Evolutionary conservation across 2,888 invertebrate genomes (phyloP).

Genomic region (Caenorhabditis japonica): DNA sequence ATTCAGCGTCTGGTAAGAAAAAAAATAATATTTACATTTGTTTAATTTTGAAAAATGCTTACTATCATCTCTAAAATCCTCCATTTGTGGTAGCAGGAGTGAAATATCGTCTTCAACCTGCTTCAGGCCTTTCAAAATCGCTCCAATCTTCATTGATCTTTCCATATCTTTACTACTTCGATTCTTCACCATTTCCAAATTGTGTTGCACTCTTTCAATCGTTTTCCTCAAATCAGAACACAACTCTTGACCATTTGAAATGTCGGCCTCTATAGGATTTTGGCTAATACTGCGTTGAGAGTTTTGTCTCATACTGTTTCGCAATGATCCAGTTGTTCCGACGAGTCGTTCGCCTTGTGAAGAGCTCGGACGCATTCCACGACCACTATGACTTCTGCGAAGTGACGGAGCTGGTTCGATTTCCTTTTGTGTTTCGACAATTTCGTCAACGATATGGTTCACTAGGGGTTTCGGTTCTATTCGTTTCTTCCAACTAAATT

Average conservation of each 20-base stretch:
- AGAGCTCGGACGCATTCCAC: constrained; percentile 37
- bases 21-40: neutral
- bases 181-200: constrained; percentile 64
- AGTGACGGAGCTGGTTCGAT: constrained; percentile 12
- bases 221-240: constrained; percentile 59
- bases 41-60: constrained; percentile 8
- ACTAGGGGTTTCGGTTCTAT: constrained; percentile 5
- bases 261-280: constrained; percentile 52
- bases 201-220: constrained; percentile 56
- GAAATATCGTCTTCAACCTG: constrained; percentile 38
- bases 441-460: neutral
- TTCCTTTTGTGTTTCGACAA: constrained; percentile 15
- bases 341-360: constrained; percentile 25
- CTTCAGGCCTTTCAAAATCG: constrained; percentile 36
- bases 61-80: constrained; percentile 41
- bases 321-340: constrained; percentile 2
- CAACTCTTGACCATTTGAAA: constrained; percentile 50
- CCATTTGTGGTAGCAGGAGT: constrained; percentile 31
- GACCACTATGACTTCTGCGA: constrained; percentile 33
- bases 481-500: constrained; percentile 18
- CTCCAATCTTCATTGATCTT: constrained; percentile 54
- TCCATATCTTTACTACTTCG: constrained; percentile 66
- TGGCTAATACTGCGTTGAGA: constrained; percentile 44
- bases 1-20: constrained; percentile 36
- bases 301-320: constrained; percentile 38